These are phyloP conservation scores for Watsonalla binaria DNA, from an alignment of 2,888 invertebrate genomes.

Conservation along the genomic window DNA sequence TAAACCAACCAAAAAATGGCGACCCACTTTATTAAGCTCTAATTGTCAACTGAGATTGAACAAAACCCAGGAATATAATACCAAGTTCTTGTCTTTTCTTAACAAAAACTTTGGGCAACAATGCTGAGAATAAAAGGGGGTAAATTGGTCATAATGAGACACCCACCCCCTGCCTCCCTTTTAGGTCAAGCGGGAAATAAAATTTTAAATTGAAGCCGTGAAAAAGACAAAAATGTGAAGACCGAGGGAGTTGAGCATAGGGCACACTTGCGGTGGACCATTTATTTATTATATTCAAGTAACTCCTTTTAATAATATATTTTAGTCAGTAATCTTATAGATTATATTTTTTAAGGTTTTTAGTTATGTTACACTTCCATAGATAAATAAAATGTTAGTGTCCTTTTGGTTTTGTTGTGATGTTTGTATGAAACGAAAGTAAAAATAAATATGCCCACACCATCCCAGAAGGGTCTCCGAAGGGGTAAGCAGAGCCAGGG, in stretches of 20 bases:
- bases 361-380: too few species aligned
- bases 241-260: slow-evolving; percentile 29
- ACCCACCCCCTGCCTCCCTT: slow-evolving; percentile 42
- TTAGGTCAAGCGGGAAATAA: slow-evolving; percentile 70
- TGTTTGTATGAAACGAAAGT: too few species aligned
- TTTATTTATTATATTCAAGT: not conserved
- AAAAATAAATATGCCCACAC: too few species aligned
- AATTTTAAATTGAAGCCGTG: slow-evolving; percentile 72
- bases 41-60: not conserved
- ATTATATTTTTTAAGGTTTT: too few species aligned
- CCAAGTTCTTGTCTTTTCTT: slow-evolving; percentile 28
- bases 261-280: slow-evolving; percentile 7
- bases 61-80: not conserved
- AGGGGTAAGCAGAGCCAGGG: too few species aligned
- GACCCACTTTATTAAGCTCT: not conserved
- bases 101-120: slow-evolving; percentile 46
- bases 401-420: too few species aligned
- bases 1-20: not conserved
- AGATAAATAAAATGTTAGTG: too few species aligned
- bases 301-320: too few species aligned
- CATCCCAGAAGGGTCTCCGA: too few species aligned
- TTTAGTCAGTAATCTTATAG: too few species aligned
- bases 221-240: slow-evolving; percentile 66
- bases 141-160: slow-evolving; percentile 77
- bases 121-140: slow-evolving; percentile 47